Evolutionary conservation across 2,113 vertebrate species (phyloP).

Genomic region (Xiphophorus maculatus): DNA sequence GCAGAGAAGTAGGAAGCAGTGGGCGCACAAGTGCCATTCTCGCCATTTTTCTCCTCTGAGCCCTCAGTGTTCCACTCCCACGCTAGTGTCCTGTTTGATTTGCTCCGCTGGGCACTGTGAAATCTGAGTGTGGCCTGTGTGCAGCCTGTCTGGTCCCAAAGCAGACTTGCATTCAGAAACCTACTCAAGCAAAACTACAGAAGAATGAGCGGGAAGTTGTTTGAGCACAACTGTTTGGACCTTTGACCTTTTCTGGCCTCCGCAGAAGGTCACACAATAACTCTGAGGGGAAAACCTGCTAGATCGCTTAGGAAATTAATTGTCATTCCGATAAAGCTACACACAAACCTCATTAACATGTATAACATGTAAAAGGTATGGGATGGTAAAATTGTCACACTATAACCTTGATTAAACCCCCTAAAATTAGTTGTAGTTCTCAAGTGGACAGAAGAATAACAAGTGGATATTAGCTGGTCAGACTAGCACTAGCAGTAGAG

Average conservation of each 20-base stretch:
- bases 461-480: too few species aligned
- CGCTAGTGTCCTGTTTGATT: conserved; percentile 41
- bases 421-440: too few species aligned
- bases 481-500: too few species aligned
- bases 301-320: neutral
- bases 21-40: conserved; percentile 76
- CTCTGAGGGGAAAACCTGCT: neutral
- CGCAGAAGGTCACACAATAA: neutral
- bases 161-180: neutral
- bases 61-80: conserved; percentile 77
- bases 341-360: neutral
- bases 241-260: neutral
- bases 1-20: conserved; percentile 68
- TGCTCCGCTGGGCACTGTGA: conserved; percentile 31
- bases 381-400: too few species aligned
- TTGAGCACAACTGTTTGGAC: neutral
- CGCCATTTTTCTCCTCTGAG: conserved; percentile 78
- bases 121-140: conserved; percentile 15
- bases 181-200: neutral
- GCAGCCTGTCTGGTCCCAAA: conserved; percentile 14
- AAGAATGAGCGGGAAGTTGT: neutral
- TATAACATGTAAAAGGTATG: too few species aligned
- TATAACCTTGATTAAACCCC: too few species aligned
- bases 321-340: neutral
- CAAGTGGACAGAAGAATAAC: too few species aligned